Evolutionary conservation across 2,888 invertebrate species (phyloP).

Genomic region (Eupithecia insigniata): DNA sequence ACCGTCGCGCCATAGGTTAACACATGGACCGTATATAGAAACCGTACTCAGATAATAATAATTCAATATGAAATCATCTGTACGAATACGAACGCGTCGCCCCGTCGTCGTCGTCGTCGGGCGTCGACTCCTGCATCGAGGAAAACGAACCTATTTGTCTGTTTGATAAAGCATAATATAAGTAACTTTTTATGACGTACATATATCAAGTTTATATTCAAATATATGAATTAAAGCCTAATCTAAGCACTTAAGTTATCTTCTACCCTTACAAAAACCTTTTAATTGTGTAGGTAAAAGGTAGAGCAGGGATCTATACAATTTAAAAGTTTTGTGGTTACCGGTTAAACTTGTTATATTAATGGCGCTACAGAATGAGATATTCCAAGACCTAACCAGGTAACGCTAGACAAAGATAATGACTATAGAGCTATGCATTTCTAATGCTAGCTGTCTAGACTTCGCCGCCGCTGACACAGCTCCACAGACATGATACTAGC

Average conservation of each 20-base stretch:
- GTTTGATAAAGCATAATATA: not conserved
- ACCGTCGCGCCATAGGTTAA: conserved; percentile 56
- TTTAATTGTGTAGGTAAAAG: not conserved
- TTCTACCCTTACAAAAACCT: not conserved
- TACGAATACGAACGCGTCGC: conserved; percentile 19
- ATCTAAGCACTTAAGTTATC: not conserved
- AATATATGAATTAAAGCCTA: not conserved
- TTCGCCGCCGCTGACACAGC: not conserved
- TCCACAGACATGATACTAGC: too few species aligned
- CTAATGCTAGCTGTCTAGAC: not conserved
- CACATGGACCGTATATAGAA: conserved; percentile 44
- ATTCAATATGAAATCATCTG: conserved; percentile 36
- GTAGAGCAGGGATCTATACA: not conserved
- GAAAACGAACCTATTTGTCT: not conserved
- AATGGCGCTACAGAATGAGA: not conserved
- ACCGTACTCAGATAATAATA: conserved; percentile 42
- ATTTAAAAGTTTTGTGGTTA: not conserved
- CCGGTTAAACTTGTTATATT: conserved; percentile 4
- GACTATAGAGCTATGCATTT: not conserved
- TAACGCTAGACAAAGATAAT: not conserved
- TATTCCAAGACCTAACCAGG: not conserved
- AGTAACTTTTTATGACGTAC: not conserved
- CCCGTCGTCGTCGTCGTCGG: not conserved
- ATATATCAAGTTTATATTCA: not conserved
- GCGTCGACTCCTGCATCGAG: not conserved